Evolutionary conservation across 2,797 vertebrate genomes (phyloP).

Genomic region (Muscicapa striata): DNA sequence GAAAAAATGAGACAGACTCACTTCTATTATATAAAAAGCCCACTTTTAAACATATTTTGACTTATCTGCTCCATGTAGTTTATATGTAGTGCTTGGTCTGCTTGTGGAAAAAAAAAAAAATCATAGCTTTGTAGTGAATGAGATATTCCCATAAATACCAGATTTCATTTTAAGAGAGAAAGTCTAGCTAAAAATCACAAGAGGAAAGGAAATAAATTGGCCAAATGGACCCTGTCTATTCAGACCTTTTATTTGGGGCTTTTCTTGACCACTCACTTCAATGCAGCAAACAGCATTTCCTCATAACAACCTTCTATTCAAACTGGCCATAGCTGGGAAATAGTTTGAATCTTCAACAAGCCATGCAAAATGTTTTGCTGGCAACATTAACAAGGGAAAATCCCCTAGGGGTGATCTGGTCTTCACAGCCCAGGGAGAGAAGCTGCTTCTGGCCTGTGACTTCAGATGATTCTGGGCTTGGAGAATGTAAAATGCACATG

Average conservation of each 20-base stretch:
- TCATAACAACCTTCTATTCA: background rate
- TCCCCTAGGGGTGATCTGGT: constrained; percentile 8
- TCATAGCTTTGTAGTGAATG: background rate
- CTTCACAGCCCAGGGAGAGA: background rate
- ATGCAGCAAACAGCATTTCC: background rate
- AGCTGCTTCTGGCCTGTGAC: background rate
- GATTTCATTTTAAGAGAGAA: constrained; percentile 16
- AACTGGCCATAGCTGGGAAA: background rate
- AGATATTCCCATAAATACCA: constrained; percentile 27
- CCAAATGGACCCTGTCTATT: background rate
- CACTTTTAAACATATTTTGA: background rate
- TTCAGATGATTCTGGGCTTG: background rate
- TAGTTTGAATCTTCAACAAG: background rate
- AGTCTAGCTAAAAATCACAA: background rate
- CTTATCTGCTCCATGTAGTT: background rate
- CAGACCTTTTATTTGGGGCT: background rate
- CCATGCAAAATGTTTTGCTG: constrained; percentile 22
- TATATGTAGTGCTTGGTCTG: background rate
- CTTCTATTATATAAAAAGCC: background rate
- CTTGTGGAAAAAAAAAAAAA: background rate
- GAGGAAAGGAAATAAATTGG: background rate
- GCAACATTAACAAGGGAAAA: background rate
- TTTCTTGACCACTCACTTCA: background rate
- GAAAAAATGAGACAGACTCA: background rate
- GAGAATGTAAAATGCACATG: background rate